phyloP scores from a whole-genome alignment of 2,888 invertebrate genomes.

The Arctia plantaginis region DNA sequence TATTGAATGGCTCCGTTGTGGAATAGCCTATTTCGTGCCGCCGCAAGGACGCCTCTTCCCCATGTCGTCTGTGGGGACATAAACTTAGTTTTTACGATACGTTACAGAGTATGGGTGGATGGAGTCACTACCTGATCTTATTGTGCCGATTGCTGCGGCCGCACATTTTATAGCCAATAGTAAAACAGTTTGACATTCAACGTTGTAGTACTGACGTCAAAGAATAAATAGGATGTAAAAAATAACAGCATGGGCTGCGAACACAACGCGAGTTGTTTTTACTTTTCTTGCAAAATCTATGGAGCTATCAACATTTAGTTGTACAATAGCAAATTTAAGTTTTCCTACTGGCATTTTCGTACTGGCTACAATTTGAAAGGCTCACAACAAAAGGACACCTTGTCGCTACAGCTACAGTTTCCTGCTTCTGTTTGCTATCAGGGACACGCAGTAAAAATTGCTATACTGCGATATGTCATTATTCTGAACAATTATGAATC shows the following conservation, averaged over 20 bases:
- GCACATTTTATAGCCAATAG: constrained; percentile 28
- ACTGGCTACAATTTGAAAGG: too few relatives aligned
- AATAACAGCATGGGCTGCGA: not conserved
- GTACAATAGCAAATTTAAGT: not conserved
- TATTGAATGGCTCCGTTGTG: not conserved
- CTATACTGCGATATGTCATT: not conserved
- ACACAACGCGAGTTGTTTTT: not conserved
- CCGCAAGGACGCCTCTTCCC: constrained; percentile 4
- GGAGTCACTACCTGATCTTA: constrained; percentile 34
- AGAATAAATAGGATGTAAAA: not conserved
- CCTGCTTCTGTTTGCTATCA: too few relatives aligned
- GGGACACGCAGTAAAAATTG: too few relatives aligned
- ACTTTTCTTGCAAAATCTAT: not conserved
- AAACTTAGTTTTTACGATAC: constrained; percentile 17
- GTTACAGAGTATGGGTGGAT: not conserved
- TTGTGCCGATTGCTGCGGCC: constrained; percentile 29
- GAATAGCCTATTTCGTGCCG: not conserved
- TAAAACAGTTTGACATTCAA: constrained; percentile 26
- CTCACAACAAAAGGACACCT: too few relatives aligned
- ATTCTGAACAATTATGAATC: not conserved
- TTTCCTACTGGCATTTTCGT: not conserved
- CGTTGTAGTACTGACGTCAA: not conserved
- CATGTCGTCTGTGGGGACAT: constrained; percentile 9
- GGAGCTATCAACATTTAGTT: not conserved
- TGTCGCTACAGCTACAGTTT: too few relatives aligned